Base-by-base conservation (phyloP, 2,113 vertebrate species). In the Ophiodon elongatus region DNA sequence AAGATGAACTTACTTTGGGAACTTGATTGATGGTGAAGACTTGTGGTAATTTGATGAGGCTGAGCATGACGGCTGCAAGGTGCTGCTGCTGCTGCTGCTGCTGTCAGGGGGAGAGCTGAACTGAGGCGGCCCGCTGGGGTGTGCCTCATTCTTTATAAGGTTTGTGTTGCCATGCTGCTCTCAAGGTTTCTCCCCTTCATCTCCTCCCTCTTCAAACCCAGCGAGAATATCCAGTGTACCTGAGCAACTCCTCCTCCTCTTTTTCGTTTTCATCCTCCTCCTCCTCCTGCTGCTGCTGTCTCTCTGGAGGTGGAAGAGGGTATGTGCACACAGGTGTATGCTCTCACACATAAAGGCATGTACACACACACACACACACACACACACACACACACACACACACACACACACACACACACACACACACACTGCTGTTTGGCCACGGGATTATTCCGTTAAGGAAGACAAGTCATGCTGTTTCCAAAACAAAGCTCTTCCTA, bases 21-120 rank as follows among this genome's bases (percentile, higher is more conserved):
- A 99, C 95, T 85, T 99, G 97, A 73, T 98, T 89, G 71, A 96
- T 94, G 72, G 83, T 95, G 88, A 99, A 94, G 86, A 97, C 94
- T 62, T 91, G 95, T 25, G 96, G 98, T 1, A 97, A 45, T 76
- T 94, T 96, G 69, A 95, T 86, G 86, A 96, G 89, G 90, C 95
- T 96, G 84, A 97, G 92, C 98, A 98, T 98, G 79, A 56, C 88
- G n/a, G 4, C 69, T 65, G 79, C 79, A 35, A 64, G 73, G 69
- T 71, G 60, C 62, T 43, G 25, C 74, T 54, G 47, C 65, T 37
- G 80, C n/a, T 64, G 82, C 67, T 47, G 88, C 41, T 63, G 67
- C 15, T 67, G 69, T 31, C 57, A 35, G 52, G 27, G 60, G 39
- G 35, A n/a, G 77, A 84, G 39, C 57, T 62, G 76, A 78, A 72